phyloP scores from a whole-genome alignment of 2,113 vertebrate genomes.

The Alaudala cheleensis region DNA sequence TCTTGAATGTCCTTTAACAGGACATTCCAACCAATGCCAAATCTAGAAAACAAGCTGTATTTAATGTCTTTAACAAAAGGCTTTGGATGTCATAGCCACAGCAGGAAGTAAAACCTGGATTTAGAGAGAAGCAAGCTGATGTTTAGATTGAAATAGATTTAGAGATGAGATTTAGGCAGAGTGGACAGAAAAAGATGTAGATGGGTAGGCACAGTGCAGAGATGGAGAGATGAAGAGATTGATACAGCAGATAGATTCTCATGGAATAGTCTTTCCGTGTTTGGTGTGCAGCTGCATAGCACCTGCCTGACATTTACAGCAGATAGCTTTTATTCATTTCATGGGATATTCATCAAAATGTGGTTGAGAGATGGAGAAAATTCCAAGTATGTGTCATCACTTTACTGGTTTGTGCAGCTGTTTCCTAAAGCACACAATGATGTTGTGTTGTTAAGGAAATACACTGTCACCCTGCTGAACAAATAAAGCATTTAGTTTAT shows the following conservation, averaged over 20 bases:
- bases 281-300: conserved; percentile 70
- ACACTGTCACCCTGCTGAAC: conserved; percentile 66
- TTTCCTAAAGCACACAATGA: conserved; percentile 72
- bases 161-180: conserved; percentile 3
- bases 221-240: conserved; percentile 26
- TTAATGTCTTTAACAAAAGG: neutral
- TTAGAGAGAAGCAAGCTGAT: neutral
- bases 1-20: neutral
- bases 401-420: conserved; percentile 72
- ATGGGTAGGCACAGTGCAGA: conserved; percentile 25
- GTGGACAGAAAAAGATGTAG: conserved; percentile 24
- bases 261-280: conserved; percentile 63
- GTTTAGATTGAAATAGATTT: neutral
- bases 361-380: conserved; percentile 72
- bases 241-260: conserved; percentile 66
- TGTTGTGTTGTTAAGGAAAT: conserved; percentile 75
- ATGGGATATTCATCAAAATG: conserved; percentile 74
- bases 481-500: conserved; percentile 75
- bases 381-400: conserved; percentile 77
- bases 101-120: neutral
- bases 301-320: conserved; percentile 72
- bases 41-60: neutral
- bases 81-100: neutral
- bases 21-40: neutral
- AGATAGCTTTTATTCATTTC: conserved; percentile 74